Conservation (phyloP, 2,888 invertebrate species). For the Pardosa pseudoannulata region DNA sequence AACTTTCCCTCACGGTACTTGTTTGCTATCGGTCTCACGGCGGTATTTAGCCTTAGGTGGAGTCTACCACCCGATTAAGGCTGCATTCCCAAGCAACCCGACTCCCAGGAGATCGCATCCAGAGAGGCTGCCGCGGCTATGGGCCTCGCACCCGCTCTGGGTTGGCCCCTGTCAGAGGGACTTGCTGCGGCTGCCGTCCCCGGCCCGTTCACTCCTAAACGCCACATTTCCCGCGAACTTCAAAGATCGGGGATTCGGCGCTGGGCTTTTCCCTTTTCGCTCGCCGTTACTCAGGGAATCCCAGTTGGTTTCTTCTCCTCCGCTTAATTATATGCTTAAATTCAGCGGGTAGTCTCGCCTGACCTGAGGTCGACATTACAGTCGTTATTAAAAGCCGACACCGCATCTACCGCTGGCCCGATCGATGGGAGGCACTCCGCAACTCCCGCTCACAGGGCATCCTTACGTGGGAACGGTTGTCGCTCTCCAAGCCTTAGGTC, state of each 20-base stretch:
- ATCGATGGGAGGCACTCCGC: no score
- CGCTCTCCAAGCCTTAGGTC: no score
- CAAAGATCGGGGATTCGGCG: constrained; percentile 57
- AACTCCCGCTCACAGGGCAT: no score
- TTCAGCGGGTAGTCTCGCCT: constrained; percentile 79
- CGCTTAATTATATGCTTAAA: constrained; percentile 85
- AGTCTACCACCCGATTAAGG: constrained; percentile 83
- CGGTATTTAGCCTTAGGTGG: constrained; percentile 81
- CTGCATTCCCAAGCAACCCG: constrained; percentile 83
- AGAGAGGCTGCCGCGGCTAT: no score
- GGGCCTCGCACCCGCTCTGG: no score
- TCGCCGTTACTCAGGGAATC: constrained; percentile 81
- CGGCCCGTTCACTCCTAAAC: no score
- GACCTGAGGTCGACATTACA: constrained; percentile 73
- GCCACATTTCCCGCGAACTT: no score
- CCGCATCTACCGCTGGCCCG: no score
- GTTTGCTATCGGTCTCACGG: constrained; percentile 83
- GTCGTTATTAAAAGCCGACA: no score
- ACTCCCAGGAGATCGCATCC: constrained; percentile 77
- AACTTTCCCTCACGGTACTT: constrained; percentile 85
- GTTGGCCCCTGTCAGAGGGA: no score
- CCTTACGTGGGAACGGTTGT: no score
- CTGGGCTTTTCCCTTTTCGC: constrained; percentile 56
- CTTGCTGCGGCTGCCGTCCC: no score
- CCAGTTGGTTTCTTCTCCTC: constrained; percentile 84